Base-by-base conservation (phyloP, 2,888 invertebrate genomes). In the Eupelmus urozonus region DNA sequence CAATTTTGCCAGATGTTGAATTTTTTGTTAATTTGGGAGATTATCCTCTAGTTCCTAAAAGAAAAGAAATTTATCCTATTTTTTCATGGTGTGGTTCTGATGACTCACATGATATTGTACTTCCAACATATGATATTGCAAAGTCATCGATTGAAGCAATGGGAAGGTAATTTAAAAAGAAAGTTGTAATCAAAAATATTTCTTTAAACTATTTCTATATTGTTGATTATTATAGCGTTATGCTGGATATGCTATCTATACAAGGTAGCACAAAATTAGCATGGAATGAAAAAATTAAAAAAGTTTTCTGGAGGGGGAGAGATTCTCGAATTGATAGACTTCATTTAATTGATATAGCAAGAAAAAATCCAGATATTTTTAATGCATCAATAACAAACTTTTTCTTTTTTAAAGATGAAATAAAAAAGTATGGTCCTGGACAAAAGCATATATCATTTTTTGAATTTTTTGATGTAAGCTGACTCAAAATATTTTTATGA, bases 11-110 rank as follows among this genome's bases (percentile, higher is more conserved):
- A 3, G 95, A 98, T 90, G 91, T 96, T 84, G 98, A 98, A 89
- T 93, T 98, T 85, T 95, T 98, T 82, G 92, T 96, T 62, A 99
- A 98, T 90, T 92, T 98, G 16, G 98, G 98, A 18, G 98, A 99
- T 90, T 98, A 98, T 98, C 98, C 98, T 0, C 90, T 98, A 27
- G 93, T 94, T 1, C 87, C 88, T 20, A 88, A 89, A 80, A 91
- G 91, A 76, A 92, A 92, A 0, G 88, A 92, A 16, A 92, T 94
- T 60, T 85, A 85, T 81, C 98, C 98, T 1, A 93, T 99, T 80
- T 96, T 98, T 88, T 98, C 98, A 18, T 99, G 98, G 98, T 98
- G 98, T 90, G 98, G 98, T 0, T 98, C 97, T 81, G 92, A 93
- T 76, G 94, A 95, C 78, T 94, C 95, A 4, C 91, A 92, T 84